phyloP scores from a whole-genome alignment of 2,113 vertebrate genomes.

The Leptocoma aspasia region DNA sequence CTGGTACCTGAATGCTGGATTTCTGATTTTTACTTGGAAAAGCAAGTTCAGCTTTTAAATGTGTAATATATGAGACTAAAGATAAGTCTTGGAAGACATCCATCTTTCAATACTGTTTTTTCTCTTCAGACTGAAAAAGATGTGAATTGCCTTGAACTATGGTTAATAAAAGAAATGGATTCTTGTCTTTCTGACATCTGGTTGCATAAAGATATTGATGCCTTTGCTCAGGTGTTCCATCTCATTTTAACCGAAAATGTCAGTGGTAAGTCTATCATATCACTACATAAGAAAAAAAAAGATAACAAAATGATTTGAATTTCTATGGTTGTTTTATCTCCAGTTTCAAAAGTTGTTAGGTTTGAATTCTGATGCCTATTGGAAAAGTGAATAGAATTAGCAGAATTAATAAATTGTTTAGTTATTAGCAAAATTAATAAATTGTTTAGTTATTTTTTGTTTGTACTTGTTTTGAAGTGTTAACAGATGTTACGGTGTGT shows the following conservation, averaged over 20 bases:
- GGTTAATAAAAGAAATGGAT: slow-evolving; percentile 92
- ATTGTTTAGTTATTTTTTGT: neutral
- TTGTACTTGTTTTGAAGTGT: neutral
- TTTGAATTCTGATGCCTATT: neutral
- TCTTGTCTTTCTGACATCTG: slow-evolving; percentile 89
- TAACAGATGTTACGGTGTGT: neutral
- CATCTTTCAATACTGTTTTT: neutral
- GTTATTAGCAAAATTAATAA: neutral
- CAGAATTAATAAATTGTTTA: neutral
- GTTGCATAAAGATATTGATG: slow-evolving; percentile 82
- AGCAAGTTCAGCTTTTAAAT: neutral
- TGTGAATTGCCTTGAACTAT: slow-evolving; percentile 79
- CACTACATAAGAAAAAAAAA: neutral
- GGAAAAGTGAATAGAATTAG: neutral
- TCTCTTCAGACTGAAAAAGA: slow-evolving; percentile 79
- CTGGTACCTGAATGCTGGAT: neutral
- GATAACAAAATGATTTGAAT: neutral
- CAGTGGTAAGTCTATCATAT: slow-evolving; percentile 77
- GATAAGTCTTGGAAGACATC: neutral
- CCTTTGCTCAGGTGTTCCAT: slow-evolving; percentile 89
- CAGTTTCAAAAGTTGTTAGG: accelerated
- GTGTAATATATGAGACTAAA: neutral
- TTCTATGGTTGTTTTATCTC: neutral
- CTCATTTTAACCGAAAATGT: slow-evolving; percentile 90
- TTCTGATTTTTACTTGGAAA: neutral